Evolutionary conservation across 2,797 vertebrate species (phyloP), one percentile per base, ranked within the genome.

Genomic region (Neostethus bicornis): DNA sequence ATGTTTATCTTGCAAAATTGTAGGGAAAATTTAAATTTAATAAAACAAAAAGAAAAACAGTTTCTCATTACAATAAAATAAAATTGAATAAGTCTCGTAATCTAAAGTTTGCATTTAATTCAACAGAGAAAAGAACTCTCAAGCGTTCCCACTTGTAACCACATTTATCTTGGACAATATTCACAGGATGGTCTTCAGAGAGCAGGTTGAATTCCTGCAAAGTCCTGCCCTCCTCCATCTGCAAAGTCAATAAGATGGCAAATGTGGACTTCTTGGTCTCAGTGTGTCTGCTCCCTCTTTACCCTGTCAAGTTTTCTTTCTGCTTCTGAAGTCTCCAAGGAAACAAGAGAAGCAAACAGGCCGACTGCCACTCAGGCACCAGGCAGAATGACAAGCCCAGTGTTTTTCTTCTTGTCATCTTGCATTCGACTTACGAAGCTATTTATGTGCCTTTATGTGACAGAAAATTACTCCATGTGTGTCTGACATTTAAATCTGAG

Each of bases 171-270:
- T 35, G 41, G 37, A 41, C 1, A 59, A 66, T 79, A 53, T 71
- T 52, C 61, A 49, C 79, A 49, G 70, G 66, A 81, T 48, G 75
- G 73, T 65, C 23, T 56, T 48, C 12, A n/a, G 56, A 77, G 79
- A 78, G 61, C 26, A 32, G 70, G 84, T n/a, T 82, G 48, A 61
- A 47, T 77, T 73, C 66, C 80, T 79, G 81, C 81, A 77, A 66
- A 65, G 45, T 61, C 50, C 69, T 44, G 51, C 42, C 37, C 46
- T 59, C 45, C 59, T 57, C 60, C 64, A 52, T 64, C 58, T 51
- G 64, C 52, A 70, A 57, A 76, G 70, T 70, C 63, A 4, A 19
- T 62, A 16, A 71, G 67, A 80, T 75, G 75, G 75, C 77, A 63
- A 67, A 64, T 7, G 28, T 45, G 42, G 72, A 81, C 61, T 59